Percentiles rank a stretch among this genome's conserved stretches.
Conservation (phyloP, 2,797 vertebrate genomes). For the Acanthornis magna region DNA sequence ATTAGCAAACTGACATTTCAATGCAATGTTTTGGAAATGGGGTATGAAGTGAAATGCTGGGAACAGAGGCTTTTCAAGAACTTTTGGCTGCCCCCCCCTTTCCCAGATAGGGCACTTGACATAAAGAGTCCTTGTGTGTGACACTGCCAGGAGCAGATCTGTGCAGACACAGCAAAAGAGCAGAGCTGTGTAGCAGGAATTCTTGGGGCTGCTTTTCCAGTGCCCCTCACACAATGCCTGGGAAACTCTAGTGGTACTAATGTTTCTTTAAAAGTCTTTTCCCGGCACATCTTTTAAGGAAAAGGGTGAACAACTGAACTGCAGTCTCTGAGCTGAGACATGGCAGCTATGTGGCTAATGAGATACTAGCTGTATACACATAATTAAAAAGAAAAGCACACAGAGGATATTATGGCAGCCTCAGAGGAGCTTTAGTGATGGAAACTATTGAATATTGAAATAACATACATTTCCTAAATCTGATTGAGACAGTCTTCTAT, state of each 20-base stretch:
- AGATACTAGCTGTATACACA: not conserved
- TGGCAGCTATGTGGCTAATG: not conserved
- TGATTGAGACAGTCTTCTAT: not conserved
- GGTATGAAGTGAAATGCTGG: not conserved
- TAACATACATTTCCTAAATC: not conserved
- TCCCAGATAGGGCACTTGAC: not conserved
- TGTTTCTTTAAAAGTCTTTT: not conserved
- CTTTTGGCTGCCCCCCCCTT: not conserved
- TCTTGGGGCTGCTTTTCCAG: not conserved
- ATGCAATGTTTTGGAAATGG: not conserved
- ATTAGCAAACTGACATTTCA: not conserved
- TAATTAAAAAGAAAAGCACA: not conserved
- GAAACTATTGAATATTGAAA: not conserved
- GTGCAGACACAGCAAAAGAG: not conserved
- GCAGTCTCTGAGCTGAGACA: not conserved
- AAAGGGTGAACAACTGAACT: not conserved
- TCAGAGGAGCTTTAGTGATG: not conserved
- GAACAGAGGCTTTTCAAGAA: constrained; percentile 5
- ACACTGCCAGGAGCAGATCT: not conserved
- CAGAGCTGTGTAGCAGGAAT: not conserved
- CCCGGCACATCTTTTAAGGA: not conserved
- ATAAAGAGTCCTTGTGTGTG: not conserved
- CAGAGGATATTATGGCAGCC: not conserved
- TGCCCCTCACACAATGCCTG: not conserved
- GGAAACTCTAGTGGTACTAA: not conserved